Conservation (phyloP, 2,797 vertebrate genomes). For the Linurgus olivaceus region DNA sequence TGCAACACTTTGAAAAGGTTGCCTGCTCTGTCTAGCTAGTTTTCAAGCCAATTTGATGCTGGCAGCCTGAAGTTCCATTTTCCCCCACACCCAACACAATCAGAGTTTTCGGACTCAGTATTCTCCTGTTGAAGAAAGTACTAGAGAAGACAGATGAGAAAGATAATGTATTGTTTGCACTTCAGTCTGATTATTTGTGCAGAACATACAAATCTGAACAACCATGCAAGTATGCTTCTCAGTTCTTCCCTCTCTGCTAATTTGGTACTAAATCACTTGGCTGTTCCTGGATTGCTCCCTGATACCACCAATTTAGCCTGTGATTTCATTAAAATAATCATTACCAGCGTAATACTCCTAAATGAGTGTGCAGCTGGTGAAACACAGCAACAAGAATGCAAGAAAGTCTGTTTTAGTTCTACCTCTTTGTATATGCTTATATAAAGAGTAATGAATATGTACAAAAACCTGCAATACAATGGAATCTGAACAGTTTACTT, state of each 20-base stretch:
- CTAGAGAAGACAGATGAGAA: background rate
- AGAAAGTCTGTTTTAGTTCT: background rate
- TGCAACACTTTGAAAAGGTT: background rate
- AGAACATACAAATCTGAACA: background rate
- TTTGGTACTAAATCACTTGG: background rate
- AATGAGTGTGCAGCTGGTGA: background rate
- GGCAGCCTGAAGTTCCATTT: background rate
- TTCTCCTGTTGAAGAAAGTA: background rate
- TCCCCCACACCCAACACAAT: background rate
- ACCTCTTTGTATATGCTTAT: background rate
- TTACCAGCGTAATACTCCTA: background rate
- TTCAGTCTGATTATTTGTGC: background rate
- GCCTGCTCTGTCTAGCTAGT: background rate
- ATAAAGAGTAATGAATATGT: constrained; percentile 14
- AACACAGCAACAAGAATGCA: background rate
- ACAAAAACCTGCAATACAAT: background rate
- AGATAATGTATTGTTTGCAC: background rate
- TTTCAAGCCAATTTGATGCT: background rate
- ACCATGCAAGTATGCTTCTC: background rate
- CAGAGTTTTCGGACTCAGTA: background rate
- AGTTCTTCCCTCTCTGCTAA: background rate
- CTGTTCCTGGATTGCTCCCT: background rate
- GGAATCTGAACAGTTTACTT: background rate
- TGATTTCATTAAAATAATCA: constrained; percentile 40
- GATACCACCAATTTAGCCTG: constrained; percentile 11